Conservation (phyloP, 1,140 invertebrate genomes). For the Ceratoteleas bidentatus region DNA sequence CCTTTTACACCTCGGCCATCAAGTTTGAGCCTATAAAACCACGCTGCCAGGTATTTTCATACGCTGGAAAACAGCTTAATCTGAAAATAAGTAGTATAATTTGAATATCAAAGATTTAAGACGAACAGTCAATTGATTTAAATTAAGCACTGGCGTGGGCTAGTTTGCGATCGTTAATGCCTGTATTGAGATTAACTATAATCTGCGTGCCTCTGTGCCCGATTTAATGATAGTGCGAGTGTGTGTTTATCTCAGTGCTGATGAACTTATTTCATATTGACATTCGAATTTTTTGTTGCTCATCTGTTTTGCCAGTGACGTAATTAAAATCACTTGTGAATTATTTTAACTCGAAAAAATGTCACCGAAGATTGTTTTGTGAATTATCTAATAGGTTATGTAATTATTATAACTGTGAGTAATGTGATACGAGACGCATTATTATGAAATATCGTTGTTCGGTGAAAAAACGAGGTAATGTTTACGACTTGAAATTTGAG, state of each 20-base stretch:
- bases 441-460: constrained; percentile 29
- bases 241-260: constrained; percentile 18
- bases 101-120: constrained; percentile 47
- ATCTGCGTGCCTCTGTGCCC: constrained; percentile 21
- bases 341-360: no score
- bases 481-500: constrained; percentile 37
- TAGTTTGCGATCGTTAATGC: constrained; percentile 40
- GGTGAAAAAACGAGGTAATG: constrained; percentile 39
- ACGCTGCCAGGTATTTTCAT: constrained; percentile 34
- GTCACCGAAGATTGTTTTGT: constrained; percentile 8
- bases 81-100: constrained; percentile 35
- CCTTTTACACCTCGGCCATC: constrained; percentile 5
- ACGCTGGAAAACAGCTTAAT: constrained; percentile 46
- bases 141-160: constrained; percentile 31
- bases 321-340: no score
- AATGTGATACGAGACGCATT: constrained; percentile 42
- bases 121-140: constrained; percentile 42
- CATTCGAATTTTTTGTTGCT: constrained; percentile 14
- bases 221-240: constrained; percentile 22
- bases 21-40: constrained; percentile 17
- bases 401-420: constrained; percentile 43
- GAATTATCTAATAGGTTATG: constrained; percentile 46
- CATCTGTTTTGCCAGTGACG: constrained; percentile 13
- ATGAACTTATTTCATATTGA: constrained; percentile 17
- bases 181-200: constrained; percentile 30